A percentile compares a stretch with the other conserved stretches of the same genome.
Evolutionary conservation across 2,888 invertebrate genomes (phyloP).

Genomic region (Drosophila tanythrix): DNA sequence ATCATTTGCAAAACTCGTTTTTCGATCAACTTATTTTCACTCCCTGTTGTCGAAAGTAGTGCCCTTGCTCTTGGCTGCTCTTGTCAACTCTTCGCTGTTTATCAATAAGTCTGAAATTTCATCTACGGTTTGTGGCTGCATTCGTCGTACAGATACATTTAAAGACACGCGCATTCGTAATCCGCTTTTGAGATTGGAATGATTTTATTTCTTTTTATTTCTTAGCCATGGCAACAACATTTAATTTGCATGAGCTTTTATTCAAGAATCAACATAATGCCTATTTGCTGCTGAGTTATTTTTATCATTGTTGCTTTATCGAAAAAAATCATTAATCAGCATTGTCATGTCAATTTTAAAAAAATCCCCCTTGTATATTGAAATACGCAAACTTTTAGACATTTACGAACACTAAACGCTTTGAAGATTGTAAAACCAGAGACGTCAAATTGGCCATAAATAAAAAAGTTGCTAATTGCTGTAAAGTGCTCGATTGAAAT

Average conservation of each 20-base stretch:
- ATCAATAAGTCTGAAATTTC: slow-evolving; percentile 44
- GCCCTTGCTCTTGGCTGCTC: slow-evolving; percentile 40
- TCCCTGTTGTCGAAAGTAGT: slow-evolving; percentile 3
- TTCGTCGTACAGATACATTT: slow-evolving; percentile 13
- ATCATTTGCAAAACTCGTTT: slow-evolving; percentile 42
- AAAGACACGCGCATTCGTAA: slow-evolving; percentile 35
- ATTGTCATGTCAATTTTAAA: slow-evolving; percentile 2
- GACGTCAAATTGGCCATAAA: slow-evolving; percentile 22
- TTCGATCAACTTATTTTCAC: slow-evolving; percentile 22
- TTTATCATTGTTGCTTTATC: neutral
- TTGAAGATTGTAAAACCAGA: slow-evolving; percentile 28
- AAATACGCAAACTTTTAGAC: slow-evolving; percentile 20
- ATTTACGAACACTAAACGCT: slow-evolving; percentile 39
- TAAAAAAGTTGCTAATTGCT: slow-evolving; percentile 24
- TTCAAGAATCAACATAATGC: neutral
- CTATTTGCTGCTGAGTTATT: slow-evolving; percentile 1
- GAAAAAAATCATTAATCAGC: neutral
- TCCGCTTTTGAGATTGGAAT: neutral
- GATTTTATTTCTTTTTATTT: neutral
- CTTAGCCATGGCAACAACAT: neutral
- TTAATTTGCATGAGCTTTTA: neutral
- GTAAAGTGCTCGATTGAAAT: slow-evolving; percentile 40
- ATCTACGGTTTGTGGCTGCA: slow-evolving; percentile 42
- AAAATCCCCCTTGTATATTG: neutral
- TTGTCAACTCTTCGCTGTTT: slow-evolving; percentile 36